phyloP scores from a whole-genome alignment of 2,797 vertebrate genomes.

The Phrynocephalus forsythii region DNA sequence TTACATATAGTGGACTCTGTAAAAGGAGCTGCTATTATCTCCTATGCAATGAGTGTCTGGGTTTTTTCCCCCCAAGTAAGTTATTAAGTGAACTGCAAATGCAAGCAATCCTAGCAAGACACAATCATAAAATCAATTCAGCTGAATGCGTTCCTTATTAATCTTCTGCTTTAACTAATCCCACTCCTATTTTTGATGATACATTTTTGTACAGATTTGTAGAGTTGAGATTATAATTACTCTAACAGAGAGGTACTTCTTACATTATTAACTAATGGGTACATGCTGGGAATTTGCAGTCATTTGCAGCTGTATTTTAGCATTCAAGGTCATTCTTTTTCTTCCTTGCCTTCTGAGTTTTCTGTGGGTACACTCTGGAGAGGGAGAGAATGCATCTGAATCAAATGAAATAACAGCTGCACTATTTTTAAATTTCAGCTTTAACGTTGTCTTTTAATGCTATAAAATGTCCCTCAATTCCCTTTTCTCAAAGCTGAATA shows the following conservation, averaged over 20 bases:
- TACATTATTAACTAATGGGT: constrained; percentile 71
- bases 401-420: constrained; percentile 78
- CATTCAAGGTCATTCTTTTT: constrained; percentile 76
- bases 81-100: constrained; percentile 66
- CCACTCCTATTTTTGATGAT: constrained; percentile 66
- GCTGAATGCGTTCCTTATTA: constrained; percentile 53
- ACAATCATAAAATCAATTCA: constrained; percentile 53
- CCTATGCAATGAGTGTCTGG: constrained; percentile 46
- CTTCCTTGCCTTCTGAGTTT: constrained; percentile 79
- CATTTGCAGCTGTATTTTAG: constrained; percentile 77
- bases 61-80: constrained; percentile 42
- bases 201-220: constrained; percentile 52
- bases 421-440: constrained; percentile 73
- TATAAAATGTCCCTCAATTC: too few species aligned
- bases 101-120: constrained; percentile 60
- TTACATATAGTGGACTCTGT: constrained; percentile 59
- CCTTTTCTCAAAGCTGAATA: too few species aligned
- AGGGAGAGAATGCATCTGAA: constrained; percentile 76
- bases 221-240: constrained; percentile 67
- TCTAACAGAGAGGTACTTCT: constrained; percentile 77
- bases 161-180: constrained; percentile 45
- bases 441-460: constrained; percentile 8
- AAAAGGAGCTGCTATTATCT: constrained; percentile 61
- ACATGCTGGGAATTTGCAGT: constrained; percentile 69
- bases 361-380: constrained; percentile 78